Evolutionary conservation across 2,797 vertebrate species (phyloP).

Genomic region (Astyanax mexicanus): DNA sequence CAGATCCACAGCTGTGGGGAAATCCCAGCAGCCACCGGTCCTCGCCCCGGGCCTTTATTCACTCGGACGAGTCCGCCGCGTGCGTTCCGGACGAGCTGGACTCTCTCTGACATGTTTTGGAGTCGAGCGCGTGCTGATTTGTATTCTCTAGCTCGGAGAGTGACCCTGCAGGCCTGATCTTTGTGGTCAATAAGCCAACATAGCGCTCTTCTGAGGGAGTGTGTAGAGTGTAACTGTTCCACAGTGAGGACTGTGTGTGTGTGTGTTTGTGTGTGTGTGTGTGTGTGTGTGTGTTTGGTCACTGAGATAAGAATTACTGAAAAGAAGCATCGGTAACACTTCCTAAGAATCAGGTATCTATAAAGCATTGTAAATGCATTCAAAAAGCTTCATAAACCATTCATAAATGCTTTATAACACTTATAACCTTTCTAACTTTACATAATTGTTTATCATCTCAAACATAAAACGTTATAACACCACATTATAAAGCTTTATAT

Average conservation of each 20-base stretch:
- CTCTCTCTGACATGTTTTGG: constrained; percentile 7
- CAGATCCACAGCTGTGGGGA: constrained; percentile 42
- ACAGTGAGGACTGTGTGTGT: background rate
- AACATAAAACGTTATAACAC: too few species aligned
- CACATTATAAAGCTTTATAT: too few species aligned
- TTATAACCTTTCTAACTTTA: too few species aligned
- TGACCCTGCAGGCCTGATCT: constrained; percentile 21
- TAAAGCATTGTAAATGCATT: too few species aligned
- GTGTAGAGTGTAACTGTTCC: constrained; percentile 15
- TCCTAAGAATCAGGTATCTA: too few species aligned
- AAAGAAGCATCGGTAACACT: too few species aligned
- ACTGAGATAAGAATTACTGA: constrained; percentile 19
- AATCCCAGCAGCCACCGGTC: constrained; percentile 10
- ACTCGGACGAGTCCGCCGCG: background rate
- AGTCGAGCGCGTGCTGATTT: background rate
- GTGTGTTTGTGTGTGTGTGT: too few species aligned
- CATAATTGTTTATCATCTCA: too few species aligned
- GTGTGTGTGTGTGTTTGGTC: background rate
- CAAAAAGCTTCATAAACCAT: too few species aligned
- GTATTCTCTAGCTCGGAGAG: background rate
- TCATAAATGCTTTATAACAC: too few species aligned
- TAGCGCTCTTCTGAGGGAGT: constrained; percentile 18
- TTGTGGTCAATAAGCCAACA: constrained; percentile 29
- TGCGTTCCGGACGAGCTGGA: background rate
- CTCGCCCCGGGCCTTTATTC: constrained; percentile 13